Percentiles rank a stretch among this genome's conserved stretches.
These are phyloP conservation scores for Hydraecia micacea DNA, from an alignment of 2,888 invertebrate species.

Conservation along the genomic window DNA sequence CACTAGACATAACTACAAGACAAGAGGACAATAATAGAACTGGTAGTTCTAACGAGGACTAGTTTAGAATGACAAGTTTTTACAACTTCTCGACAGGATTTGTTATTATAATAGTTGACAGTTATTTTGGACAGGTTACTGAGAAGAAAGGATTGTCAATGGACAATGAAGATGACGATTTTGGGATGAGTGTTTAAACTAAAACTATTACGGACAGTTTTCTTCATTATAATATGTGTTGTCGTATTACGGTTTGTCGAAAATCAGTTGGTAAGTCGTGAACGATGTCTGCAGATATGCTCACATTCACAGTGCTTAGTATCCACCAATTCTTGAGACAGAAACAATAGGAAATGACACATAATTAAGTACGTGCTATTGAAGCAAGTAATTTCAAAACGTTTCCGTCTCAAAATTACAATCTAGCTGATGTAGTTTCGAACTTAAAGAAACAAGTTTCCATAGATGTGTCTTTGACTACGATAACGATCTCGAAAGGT, in stretches of 20 bases:
- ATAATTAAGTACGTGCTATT: neutral
- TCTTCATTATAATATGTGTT: no score
- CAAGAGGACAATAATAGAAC: constrained; percentile 34
- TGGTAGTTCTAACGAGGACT: constrained; percentile 58
- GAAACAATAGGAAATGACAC: neutral
- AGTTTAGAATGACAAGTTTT: constrained; percentile 60
- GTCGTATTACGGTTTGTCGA: no score
- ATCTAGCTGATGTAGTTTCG: neutral
- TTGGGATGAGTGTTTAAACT: neutral
- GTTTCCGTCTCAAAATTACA: constrained; percentile 9
- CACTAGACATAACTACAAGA: constrained; percentile 4
- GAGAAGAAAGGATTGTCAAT: neutral
- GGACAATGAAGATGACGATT: constrained; percentile 8
- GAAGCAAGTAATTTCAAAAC: constrained; percentile 20
- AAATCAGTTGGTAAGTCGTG: no score
- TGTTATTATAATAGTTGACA: constrained; percentile 69
- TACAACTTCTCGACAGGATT: constrained; percentile 57
- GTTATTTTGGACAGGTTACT: constrained; percentile 28
- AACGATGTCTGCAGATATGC: no score
- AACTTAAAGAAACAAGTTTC: constrained; percentile 23
- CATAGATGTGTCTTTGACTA: constrained; percentile 14
- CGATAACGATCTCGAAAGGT: constrained; percentile 35
- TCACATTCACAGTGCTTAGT: no score
- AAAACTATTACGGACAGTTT: neutral
- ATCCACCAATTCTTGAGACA: neutral